Evolutionary conservation across 2,888 invertebrate genomes (phyloP).

Genomic region (Lasioglossum morio): DNA sequence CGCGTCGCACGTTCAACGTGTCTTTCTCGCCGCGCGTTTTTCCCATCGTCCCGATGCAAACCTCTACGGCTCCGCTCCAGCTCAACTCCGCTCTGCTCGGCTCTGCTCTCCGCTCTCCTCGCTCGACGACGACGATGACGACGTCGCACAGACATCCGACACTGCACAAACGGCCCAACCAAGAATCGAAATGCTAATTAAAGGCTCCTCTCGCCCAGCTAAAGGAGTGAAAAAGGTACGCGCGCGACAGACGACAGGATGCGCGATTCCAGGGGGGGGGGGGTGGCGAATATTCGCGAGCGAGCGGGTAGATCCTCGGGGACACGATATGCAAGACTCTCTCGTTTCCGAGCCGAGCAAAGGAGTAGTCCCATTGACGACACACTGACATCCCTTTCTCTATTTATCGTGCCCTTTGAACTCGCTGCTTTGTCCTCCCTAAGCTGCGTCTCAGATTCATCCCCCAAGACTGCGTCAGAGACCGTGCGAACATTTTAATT

Average conservation of each 20-base stretch:
- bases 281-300: background rate
- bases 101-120: background rate
- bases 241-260: slow-evolving; percentile 43
- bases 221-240: slow-evolving; percentile 47
- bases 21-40: slow-evolving; percentile 34
- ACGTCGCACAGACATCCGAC: slow-evolving; percentile 34
- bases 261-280: background rate
- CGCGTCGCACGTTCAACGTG: slow-evolving; percentile 21
- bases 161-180: slow-evolving; percentile 61
- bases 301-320: slow-evolving; percentile 25
- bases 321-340: slow-evolving; percentile 12
- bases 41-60: slow-evolving; percentile 45
- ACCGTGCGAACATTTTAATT: background rate
- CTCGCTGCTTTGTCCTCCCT: background rate
- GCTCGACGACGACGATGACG: slow-evolving; percentile 29
- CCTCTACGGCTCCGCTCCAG: background rate
- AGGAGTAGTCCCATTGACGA: background rate
- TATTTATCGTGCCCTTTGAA: slow-evolving; percentile 1
- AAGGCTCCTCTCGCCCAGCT: slow-evolving; percentile 62
- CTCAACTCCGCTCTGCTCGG: background rate
- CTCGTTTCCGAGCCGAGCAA: background rate
- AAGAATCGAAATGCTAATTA: slow-evolving; percentile 81
- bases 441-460: background rate
- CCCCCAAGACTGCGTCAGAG: background rate
- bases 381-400: slow-evolving; percentile 8